Base-by-base conservation (phyloP, 2,888 invertebrate species). In the Eupithecia tripunctaria region DNA sequence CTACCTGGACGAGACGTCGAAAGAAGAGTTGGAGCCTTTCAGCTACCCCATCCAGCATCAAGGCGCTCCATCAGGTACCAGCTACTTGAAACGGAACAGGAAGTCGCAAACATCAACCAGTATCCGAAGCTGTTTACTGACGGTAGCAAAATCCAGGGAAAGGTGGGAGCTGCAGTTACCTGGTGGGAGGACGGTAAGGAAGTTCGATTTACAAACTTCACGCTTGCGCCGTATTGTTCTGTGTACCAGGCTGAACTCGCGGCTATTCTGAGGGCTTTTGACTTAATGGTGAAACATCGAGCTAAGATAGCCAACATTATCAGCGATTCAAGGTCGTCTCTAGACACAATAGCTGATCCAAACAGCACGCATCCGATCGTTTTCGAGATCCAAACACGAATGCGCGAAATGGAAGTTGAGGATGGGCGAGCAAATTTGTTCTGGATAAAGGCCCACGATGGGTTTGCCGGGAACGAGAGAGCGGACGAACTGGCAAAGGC, bases 1-100 rank as follows among this genome's bases (percentile, higher is more conserved):
- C 21, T 78, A 12, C 75, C 68, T 10, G 81, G 73, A 4, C 18
- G 74, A 14, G 72, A 78, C 59, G 29, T 80, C 0, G 82, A 82
- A 15, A 14, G 5, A 38, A 27, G 32, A n/a, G 32, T 36, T 56
- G 62, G 27, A 2, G 14, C 38, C 0, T 66, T 62, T 12, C 4
- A 27, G n/a, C 0, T 60, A 29, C 70, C 72, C 0, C 79, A 79
- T 27, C 79, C 81, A 0, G 71, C 79, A n/a, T 56, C 8, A 36
- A 60, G 14, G 27, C 60, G 12, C 32, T 73, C 2, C 38, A n/a
- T 66, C n/a, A 66, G 74, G 67, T n/a, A 47, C 2, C 14, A 15
- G 62, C 59, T 67, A 74, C 29, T 60, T 0, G 12, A 29, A 67
- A 71, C 21, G 27, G 68, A 76, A 74, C 27, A 69, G 5, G 67